Evolutionary conservation across 2,797 vertebrate species (phyloP), one percentile per base, ranked within the genome.

Genomic region (Kryptopterus vitreolus): DNA sequence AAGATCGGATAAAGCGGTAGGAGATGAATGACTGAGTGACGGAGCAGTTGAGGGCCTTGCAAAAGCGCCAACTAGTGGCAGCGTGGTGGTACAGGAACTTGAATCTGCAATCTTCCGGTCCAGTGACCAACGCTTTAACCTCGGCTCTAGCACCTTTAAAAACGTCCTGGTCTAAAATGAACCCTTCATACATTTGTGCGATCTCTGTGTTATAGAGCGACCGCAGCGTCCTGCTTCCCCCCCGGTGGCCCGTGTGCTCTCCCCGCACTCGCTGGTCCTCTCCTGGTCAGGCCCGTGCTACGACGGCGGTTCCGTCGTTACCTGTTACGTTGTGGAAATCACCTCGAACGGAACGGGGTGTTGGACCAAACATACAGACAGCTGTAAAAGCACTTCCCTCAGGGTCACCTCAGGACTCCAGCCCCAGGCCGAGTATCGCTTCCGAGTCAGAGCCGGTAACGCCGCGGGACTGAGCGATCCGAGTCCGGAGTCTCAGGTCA

Each of bases 281-380:
- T 94, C 94, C 78, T 95, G 95, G 95, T 94, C 94, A 0, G 94
- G 95, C 3, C 95, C 94, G 18, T 92, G 92, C 82, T 95, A 94
- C 80, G 94, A 95, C 88, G 94, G 95, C 0, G 95, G 95, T 66
- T 94, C 92, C 1, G 93, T 84, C 10, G 52, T 95, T 75, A 90
- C 92, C 33, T 90, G 89, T 66, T 96, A 95, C 66, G 91, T 92
- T 55, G 88, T 95, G 0, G 94, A 95, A 83, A 81, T 81, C 57
- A 89, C 84, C 63, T 18, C 35, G 4, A 62, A 53, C 0, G 81
- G 86, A 43, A 26, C 82, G 0, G 85, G 31, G 15, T 83, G 84
- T n/a, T 95, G 94, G 94, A 85, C 50, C 0, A 83, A 90, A 57
- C 86, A 95, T 68, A 92, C 90, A 0, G 71, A 65, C 55, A 82